Evolutionary conservation across 2,113 vertebrate genomes (phyloP).

Genomic region (Strix uralensis): DNA sequence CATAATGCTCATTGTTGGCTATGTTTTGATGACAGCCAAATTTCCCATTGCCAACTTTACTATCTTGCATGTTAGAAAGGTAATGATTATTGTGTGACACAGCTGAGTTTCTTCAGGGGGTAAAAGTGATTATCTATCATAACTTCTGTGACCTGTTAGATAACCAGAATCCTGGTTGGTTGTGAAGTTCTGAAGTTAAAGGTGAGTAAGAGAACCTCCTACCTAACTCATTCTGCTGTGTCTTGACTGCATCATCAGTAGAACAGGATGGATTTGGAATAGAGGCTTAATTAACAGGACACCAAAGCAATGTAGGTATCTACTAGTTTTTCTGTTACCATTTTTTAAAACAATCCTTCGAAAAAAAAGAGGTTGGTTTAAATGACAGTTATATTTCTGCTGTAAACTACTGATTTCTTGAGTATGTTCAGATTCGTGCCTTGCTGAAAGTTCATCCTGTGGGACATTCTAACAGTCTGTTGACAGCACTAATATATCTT

Average conservation of each 20-base stretch:
- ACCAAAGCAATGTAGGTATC: neutral
- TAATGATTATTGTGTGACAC: neutral
- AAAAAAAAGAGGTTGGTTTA: neutral
- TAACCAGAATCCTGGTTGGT: neutral
- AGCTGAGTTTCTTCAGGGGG: neutral
- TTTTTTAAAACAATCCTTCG: neutral
- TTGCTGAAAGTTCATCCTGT: neutral
- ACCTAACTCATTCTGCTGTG: neutral
- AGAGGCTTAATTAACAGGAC: neutral
- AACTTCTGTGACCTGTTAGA: neutral
- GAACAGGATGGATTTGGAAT: neutral
- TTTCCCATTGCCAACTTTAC: neutral
- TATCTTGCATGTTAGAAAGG: neutral
- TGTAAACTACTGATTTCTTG: neutral
- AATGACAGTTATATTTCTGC: neutral
- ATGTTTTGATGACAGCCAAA: neutral
- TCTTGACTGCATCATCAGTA: neutral
- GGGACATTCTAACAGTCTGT: neutral
- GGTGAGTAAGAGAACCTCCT: rapidly evolving
- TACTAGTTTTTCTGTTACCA: neutral
- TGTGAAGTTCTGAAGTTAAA: neutral
- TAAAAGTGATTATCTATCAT: neutral
- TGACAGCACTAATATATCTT: neutral
- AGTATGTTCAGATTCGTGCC: neutral
- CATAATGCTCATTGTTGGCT: neutral